Evolutionary conservation across 2,888 invertebrate species (phyloP), one percentile per base, ranked within the genome.

Genomic region (Epinotia brunnichana): DNA sequence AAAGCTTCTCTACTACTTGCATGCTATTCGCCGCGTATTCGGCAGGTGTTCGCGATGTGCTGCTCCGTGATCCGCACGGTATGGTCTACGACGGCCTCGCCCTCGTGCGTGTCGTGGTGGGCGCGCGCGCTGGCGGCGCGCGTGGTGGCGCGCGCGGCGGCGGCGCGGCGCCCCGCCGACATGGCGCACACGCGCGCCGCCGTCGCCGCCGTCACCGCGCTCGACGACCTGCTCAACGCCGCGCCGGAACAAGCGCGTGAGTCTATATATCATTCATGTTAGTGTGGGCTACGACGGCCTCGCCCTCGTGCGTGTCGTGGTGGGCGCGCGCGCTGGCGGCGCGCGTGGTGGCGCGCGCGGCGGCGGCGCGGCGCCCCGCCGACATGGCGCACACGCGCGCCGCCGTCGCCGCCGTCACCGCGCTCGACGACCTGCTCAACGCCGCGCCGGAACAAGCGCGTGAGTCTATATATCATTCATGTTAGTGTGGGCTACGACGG

Each of bases 261-360:
- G 64, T 64, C 13, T 21, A 13, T 1, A 13, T 4, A 2, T 3
- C 3, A 54, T 21, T 11, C 21, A 24, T 24, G 13, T 19, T 54
- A 54, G 2, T n/a, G n/a, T n/a, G n/a, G n/a, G n/a, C n/a, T n/a
- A n/a, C n/a, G n/a, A 61, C 76, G 10, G 79, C 82, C 19, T 54
- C 80, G 0, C 74, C 83, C 13, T 78, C 77, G 44, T 78, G 83
- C 75, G 88, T 87, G 77, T 86, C 87, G 77, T 90, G 90, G 87
- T 92, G 91, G 90, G 92, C 91, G 80, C 89, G 93, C 17, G 91
- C 89, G 11, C 80, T 92, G 70, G 92, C 87, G 1, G 90, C 85
- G 3, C 78, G 86, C 3, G 84, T 92, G 15, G 80, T 85, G 13
- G 88, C 85, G 10, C 86, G 90, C 48, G 90, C 91, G 0, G 89